These are phyloP conservation scores for Bovichtus variegatus DNA, from an alignment of 2,797 vertebrate species.

Conservation along the genomic window DNA sequence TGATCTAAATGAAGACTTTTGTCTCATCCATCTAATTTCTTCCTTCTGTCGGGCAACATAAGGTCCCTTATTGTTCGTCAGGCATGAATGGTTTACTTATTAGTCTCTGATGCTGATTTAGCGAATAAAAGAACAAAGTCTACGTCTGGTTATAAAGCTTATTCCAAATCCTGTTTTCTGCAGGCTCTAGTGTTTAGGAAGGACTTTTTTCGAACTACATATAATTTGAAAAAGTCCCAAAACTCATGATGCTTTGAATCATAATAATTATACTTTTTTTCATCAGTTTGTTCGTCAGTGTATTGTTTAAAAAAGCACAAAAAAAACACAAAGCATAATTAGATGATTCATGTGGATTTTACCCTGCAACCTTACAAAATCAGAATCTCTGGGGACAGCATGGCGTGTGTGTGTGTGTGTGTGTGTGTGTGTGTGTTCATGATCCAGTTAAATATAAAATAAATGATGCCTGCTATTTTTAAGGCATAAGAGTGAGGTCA, in stretches of 20 bases:
- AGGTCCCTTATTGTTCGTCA: conserved; percentile 57
- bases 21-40: conserved; percentile 39
- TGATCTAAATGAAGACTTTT: conserved; percentile 33
- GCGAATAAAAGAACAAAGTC: conserved; percentile 53
- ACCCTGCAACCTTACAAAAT: conserved; percentile 31
- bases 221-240: background rate
- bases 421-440: conserved; percentile 14
- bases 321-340: conserved; percentile 21
- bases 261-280: conserved; percentile 12
- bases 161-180: conserved; percentile 49
- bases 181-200: conserved; percentile 17
- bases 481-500: conserved; percentile 42
- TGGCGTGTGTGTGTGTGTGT: background rate
- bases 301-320: background rate
- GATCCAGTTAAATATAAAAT: conserved; percentile 49
- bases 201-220: conserved; percentile 3
- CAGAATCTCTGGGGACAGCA: conserved; percentile 20
- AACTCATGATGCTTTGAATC: conserved; percentile 12
- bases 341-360: conserved; percentile 53
- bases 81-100: conserved; percentile 34
- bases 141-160: conserved; percentile 44
- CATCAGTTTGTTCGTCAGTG: conserved; percentile 12
- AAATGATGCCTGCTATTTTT: conserved; percentile 61
- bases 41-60: conserved; percentile 50
- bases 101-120: conserved; percentile 45